phyloP scores from a whole-genome alignment of 2,113 vertebrate genomes.

The Pluvianellus socialis region DNA sequence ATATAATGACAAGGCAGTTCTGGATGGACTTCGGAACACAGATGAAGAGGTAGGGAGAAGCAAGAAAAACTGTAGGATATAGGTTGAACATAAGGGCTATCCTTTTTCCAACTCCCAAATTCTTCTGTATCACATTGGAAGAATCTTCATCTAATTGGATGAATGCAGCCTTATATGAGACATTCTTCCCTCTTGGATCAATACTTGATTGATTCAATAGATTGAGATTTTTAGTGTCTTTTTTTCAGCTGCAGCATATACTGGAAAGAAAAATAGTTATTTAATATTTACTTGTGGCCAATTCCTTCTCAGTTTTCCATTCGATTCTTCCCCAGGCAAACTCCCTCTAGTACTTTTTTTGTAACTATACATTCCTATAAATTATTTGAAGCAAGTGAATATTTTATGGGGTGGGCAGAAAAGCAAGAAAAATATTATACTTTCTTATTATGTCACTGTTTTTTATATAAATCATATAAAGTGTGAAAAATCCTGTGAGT shows the following conservation, averaged over 20 bases:
- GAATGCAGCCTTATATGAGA: neutral
- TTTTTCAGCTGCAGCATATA: neutral
- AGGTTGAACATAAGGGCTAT: neutral
- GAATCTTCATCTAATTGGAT: neutral
- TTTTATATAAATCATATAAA: constrained; percentile 7
- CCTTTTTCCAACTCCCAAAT: neutral
- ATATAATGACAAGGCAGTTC: neutral
- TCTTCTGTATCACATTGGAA: neutral
- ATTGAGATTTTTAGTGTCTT: neutral
- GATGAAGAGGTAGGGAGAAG: neutral
- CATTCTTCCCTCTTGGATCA: neutral
- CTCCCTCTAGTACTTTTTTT: neutral
- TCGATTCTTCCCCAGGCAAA: neutral
- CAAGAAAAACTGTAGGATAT: neutral
- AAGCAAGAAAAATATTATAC: neutral
- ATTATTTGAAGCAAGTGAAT: constrained; percentile 16
- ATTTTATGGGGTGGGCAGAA: neutral
- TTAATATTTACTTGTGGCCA: neutral
- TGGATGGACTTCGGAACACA: neutral
- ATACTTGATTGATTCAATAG: neutral
- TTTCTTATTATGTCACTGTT: constrained; percentile 17
- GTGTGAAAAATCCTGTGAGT: constrained; percentile 17
- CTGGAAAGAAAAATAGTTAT: neutral
- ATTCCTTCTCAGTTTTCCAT: neutral
- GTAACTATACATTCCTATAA: neutral